Conservation (phyloP, 2,888 invertebrate genomes). For the Hyles lineata region DNA sequence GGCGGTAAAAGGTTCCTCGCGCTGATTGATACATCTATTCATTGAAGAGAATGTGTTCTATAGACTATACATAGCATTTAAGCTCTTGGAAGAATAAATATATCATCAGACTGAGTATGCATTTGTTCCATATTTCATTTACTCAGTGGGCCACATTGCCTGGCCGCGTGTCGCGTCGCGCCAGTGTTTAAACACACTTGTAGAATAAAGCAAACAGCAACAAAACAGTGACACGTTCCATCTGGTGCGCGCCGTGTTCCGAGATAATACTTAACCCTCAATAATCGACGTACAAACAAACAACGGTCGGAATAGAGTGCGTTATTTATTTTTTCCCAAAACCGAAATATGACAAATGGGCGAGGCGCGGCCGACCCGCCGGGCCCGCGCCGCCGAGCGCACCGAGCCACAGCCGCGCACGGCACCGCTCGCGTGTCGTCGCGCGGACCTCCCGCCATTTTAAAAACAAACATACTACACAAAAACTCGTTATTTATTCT, state of each 20-base stretch:
- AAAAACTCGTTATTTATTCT: conserved; percentile 84
- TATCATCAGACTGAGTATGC: background rate
- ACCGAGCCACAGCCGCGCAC: conserved; percentile 42
- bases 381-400: conserved; percentile 54
- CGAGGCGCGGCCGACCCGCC: conserved; percentile 59
- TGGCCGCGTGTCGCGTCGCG: background rate
- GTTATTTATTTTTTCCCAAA: conserved; percentile 82
- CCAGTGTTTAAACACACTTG: conserved; percentile 26
- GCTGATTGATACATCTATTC: conserved; percentile 9
- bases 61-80: too few species aligned
- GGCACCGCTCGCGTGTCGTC: conserved; percentile 82
- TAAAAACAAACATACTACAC: conserved; percentile 83
- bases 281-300: conserved; percentile 81
- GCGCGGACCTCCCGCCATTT: conserved; percentile 85
- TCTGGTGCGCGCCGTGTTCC: conserved; percentile 65
- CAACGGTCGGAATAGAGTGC: conserved; percentile 76
- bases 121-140: background rate
- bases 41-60: too few species aligned
- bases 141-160: background rate
- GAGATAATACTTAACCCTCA: conserved; percentile 79
- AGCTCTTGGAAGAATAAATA: too few species aligned
- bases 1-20: conserved; percentile 30
- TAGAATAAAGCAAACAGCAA: conserved; percentile 55
- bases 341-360: conserved; percentile 84
- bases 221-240: conserved; percentile 67